Conservation (phyloP, 23 tunicate genomes). For the Pegea sp. region DNA sequence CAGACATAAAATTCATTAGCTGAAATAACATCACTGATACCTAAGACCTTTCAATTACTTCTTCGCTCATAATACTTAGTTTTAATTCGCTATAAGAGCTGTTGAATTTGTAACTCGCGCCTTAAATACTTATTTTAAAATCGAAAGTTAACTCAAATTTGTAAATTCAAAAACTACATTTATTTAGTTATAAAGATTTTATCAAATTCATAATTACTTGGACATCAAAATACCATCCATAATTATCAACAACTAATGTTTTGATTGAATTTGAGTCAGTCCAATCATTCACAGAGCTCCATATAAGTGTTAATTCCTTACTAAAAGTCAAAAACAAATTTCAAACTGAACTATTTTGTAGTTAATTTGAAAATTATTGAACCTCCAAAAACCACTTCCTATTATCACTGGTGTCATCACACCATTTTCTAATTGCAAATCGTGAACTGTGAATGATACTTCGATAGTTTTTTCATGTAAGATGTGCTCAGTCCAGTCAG, state of each 20-base stretch:
- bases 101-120: too few relatives aligned
- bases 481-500: slow-evolving; percentile 46
- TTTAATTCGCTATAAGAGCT: too few relatives aligned
- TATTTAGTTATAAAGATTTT: too few relatives aligned
- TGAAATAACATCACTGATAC: too few relatives aligned
- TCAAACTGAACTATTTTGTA: not conserved
- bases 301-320: slow-evolving; percentile 37
- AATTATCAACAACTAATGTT: slow-evolving; percentile 39
- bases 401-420: slow-evolving; percentile 37
- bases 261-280: slow-evolving; percentile 30
- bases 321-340: slow-evolving; percentile 3
- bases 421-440: slow-evolving; percentile 33
- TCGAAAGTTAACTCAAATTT: too few relatives aligned
- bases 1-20: too few relatives aligned
- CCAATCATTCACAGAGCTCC: slow-evolving; percentile 72
- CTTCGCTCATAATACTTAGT: too few relatives aligned
- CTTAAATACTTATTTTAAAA: too few relatives aligned
- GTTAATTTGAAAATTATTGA: not conserved
- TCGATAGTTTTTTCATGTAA: slow-evolving; percentile 44
- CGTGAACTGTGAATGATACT: slow-evolving; percentile 46
- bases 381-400: slow-evolving; percentile 88
- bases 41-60: too few relatives aligned
- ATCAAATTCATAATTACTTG: too few relatives aligned
- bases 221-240: slow-evolving; percentile 84
- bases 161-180: too few relatives aligned